These are phyloP conservation scores for Papilio demoleus DNA, from an alignment of 2,888 invertebrate genomes.

Conservation along the genomic window DNA sequence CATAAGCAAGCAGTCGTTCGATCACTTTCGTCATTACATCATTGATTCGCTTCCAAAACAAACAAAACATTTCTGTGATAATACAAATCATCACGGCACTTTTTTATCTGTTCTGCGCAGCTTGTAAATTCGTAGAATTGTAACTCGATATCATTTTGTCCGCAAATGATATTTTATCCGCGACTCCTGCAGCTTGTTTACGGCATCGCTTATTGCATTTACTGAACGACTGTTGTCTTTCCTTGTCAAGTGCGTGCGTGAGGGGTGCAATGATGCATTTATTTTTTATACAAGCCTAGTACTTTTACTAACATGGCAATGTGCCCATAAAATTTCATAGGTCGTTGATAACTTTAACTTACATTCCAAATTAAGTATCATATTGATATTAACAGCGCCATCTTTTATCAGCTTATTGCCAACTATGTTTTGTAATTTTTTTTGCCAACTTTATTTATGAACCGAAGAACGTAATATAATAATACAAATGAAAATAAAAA, in stretches of 20 bases:
- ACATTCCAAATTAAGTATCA: not conserved
- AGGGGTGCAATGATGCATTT: conserved; percentile 18
- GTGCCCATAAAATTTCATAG: not conserved
- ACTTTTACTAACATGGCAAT: conserved; percentile 23
- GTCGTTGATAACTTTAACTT: not conserved
- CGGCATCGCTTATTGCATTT: conserved; percentile 38
- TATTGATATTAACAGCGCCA: not conserved
- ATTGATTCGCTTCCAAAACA: not conserved
- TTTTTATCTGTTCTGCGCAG: conserved; percentile 27
- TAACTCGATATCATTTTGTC: conserved; percentile 51
- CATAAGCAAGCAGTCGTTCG: not conserved
- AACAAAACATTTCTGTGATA: not conserved
- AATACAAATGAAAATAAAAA: too few species aligned
- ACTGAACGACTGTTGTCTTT: conserved; percentile 26
- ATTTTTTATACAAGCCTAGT: conserved; percentile 27
- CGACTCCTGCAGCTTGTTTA: conserved; percentile 42
- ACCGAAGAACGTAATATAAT: too few species aligned
- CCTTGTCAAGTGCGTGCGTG: conserved; percentile 25
- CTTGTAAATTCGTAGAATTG: conserved; percentile 52
- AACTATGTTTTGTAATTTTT: too few species aligned
- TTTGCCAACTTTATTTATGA: too few species aligned
- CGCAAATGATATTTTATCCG: conserved; percentile 50
- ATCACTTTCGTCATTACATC: not conserved
- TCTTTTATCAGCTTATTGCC: not conserved
- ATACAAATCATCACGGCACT: conserved; percentile 9